Percentiles rank a stretch among this genome's conserved stretches.
Conservation (phyloP, 2,113 vertebrate genomes). For the Cathartes aura region DNA sequence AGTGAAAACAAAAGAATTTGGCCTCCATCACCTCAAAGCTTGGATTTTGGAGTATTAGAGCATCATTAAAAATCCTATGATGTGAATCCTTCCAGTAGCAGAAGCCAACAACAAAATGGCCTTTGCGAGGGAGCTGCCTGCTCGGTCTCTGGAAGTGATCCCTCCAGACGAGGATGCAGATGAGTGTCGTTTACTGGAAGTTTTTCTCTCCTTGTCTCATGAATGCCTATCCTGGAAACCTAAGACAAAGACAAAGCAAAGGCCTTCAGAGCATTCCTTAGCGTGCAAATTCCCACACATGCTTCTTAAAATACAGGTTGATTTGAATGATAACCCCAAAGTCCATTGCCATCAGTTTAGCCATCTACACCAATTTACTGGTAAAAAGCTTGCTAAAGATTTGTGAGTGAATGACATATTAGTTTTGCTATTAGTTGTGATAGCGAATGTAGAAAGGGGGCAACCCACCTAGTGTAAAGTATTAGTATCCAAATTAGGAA, state of each 20-base stretch:
- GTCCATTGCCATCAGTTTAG: neutral
- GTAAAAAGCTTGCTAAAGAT: neutral
- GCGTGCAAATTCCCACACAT: accelerated
- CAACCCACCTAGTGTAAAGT: neutral
- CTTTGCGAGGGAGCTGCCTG: neutral
- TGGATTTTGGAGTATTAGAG: neutral
- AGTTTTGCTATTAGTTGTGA: neutral
- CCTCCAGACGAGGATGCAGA: neutral
- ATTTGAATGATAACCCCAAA: neutral
- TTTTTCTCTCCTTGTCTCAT: neutral
- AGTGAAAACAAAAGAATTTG: neutral
- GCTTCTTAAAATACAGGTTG: neutral
- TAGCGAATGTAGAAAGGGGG: neutral
- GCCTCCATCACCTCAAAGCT: neutral
- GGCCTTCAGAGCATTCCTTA: neutral
- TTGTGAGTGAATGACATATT: neutral
- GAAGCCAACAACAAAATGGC: neutral
- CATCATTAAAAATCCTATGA: neutral
- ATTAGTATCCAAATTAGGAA: neutral
- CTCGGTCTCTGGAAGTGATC: neutral
- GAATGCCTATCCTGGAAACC: neutral
- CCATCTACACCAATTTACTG: neutral
- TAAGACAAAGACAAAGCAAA: neutral
- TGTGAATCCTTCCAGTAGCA: neutral
- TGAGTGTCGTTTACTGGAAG: accelerated